Conservation (phyloP, 1,140 invertebrate species). For the Thalassaphorura encarpata region DNA sequence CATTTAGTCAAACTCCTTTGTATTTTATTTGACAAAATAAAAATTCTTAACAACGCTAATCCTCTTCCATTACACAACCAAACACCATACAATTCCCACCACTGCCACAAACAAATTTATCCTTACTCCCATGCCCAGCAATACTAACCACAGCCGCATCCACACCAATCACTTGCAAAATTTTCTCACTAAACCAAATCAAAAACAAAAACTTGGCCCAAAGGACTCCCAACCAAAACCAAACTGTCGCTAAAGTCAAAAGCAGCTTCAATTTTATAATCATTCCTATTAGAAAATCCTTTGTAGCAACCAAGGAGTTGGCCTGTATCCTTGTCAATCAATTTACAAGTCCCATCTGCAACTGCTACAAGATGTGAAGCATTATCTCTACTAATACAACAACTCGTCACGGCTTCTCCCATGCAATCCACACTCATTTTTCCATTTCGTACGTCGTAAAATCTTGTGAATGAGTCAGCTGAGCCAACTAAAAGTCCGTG, state of each 20-base stretch:
- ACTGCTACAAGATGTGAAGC: slow-evolving; percentile 78
- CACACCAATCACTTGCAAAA: background rate
- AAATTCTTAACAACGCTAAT: too few species aligned
- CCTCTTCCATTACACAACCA: too few species aligned
- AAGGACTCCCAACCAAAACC: slow-evolving; percentile 17
- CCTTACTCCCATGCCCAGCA: background rate
- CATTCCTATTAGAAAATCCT: slow-evolving; percentile 37
- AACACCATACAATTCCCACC: too few species aligned
- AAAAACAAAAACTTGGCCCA: slow-evolving; percentile 21
- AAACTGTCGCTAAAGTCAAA: slow-evolving; percentile 26
- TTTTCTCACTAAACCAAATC: slow-evolving; percentile 26
- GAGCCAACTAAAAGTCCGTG: slow-evolving; percentile 85
- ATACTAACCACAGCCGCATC: background rate
- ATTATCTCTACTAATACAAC: slow-evolving; percentile 66
- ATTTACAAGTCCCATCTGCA: slow-evolving; percentile 63
- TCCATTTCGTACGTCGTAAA: slow-evolving; percentile 84
- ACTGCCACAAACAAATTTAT: background rate
- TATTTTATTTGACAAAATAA: too few species aligned
- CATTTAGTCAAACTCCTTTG: too few species aligned
- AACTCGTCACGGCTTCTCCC: slow-evolving; percentile 64
- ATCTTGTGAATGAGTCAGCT: slow-evolving; percentile 73
- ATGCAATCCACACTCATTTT: slow-evolving; percentile 72
- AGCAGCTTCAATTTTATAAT: slow-evolving; percentile 24
- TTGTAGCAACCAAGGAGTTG: slow-evolving; percentile 56
- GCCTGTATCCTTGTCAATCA: slow-evolving; percentile 81